Conservation (phyloP, 2,888 invertebrate species). For the Drosophila vallismaia region DNA sequence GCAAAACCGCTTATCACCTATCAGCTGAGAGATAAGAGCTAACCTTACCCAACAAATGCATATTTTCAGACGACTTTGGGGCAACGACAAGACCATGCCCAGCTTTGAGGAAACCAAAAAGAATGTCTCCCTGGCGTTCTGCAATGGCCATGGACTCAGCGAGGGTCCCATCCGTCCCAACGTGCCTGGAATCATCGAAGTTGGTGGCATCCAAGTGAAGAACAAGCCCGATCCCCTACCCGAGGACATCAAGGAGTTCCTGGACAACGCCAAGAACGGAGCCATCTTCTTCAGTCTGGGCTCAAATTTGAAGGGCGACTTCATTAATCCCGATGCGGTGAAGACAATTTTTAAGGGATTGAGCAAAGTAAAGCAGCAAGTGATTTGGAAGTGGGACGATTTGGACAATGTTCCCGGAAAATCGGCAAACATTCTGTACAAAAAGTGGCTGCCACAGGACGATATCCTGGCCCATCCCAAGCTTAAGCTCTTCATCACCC, state of each 20-base stretch:
- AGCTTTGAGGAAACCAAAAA: constrained; percentile 66
- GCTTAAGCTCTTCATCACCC: constrained; percentile 87
- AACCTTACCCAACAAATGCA: neutral
- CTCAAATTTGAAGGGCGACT: constrained; percentile 81
- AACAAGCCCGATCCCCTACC: constrained; percentile 77
- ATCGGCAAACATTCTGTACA: constrained; percentile 83
- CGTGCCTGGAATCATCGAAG: constrained; percentile 80
- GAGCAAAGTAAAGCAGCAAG: constrained; percentile 86
- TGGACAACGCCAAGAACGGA: constrained; percentile 83
- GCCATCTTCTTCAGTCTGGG: constrained; percentile 84
- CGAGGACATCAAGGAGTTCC: constrained; percentile 80
- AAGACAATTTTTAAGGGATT: constrained; percentile 86
- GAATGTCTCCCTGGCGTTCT: constrained; percentile 80
- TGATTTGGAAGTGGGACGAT: constrained; percentile 89
- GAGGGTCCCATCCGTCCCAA: constrained; percentile 80
- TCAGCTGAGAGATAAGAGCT: neutral
- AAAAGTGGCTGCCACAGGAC: constrained; percentile 89
- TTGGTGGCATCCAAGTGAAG: constrained; percentile 83
- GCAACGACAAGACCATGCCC: constrained; percentile 57
- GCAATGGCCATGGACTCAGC: constrained; percentile 77
- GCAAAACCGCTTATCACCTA: neutral
- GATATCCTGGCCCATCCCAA: constrained; percentile 87
- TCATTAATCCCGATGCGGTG: constrained; percentile 84
- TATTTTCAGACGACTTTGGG: constrained; percentile 44
- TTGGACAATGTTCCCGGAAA: constrained; percentile 84